phyloP scores from a whole-genome alignment of 2,888 invertebrate species.

The Drosophila quinaria region DNA sequence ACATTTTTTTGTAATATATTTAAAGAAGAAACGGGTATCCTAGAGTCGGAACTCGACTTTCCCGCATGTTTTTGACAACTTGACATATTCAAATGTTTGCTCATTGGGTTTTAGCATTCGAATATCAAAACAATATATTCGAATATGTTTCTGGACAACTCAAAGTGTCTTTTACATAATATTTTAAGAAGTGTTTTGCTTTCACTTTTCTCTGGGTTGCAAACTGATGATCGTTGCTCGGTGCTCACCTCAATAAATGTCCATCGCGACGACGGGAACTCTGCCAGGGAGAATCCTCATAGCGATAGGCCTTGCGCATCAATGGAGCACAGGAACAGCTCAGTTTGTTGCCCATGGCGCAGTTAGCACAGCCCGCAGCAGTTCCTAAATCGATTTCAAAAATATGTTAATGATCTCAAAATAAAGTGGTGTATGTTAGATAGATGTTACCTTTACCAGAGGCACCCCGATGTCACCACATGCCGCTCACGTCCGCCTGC shows the following conservation, averaged over 20 bases:
- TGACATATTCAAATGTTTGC: too few species aligned
- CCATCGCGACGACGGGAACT: slow-evolving; percentile 94
- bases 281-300: slow-evolving; percentile 98
- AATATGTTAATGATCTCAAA: neutral
- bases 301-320: slow-evolving; percentile 97
- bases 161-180: too few species aligned
- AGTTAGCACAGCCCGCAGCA: slow-evolving; percentile 86
- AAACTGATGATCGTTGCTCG: neutral
- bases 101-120: too few species aligned
- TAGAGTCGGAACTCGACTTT: too few species aligned
- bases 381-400: slow-evolving; percentile 72
- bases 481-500: slow-evolving; percentile 89
- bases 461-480: slow-evolving; percentile 93
- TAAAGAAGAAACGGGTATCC: too few species aligned
- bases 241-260: slow-evolving; percentile 92
- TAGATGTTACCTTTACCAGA: slow-evolving; percentile 86
- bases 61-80: too few species aligned
- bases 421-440: neutral
- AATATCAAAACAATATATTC: too few species aligned
- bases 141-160: too few species aligned
- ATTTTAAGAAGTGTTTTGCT: too few species aligned
- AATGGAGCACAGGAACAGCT: slow-evolving; percentile 98
- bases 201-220: neutral
- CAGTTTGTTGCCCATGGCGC: slow-evolving; percentile 98
- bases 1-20: too few species aligned